Conservation (phyloP, 2,113 vertebrate species). For the Halcyon malimbica region DNA sequence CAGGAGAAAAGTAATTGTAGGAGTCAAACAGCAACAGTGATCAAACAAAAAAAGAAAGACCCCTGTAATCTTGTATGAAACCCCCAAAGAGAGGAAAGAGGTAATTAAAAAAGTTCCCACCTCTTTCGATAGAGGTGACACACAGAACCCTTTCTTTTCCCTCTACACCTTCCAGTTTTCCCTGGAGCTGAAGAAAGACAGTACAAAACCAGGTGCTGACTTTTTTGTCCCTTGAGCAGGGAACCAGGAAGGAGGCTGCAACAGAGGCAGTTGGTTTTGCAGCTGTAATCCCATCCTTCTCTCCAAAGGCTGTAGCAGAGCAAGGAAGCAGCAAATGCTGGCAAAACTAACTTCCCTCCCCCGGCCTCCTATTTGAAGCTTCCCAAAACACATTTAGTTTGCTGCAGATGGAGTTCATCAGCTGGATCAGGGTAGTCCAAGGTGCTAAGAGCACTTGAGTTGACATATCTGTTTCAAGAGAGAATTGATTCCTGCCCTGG, state of each 20-base stretch:
- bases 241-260: not conserved
- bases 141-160: not conserved
- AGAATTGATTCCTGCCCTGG: not conserved
- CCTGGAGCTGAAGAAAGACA: not conserved
- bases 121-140: not conserved
- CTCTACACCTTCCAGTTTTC: not conserved
- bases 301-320: not conserved
- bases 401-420: not conserved
- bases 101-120: not conserved
- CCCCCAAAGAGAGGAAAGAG: not conserved
- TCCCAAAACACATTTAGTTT: not conserved
- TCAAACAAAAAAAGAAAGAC: not conserved
- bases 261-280: not conserved
- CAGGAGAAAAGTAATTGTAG: not conserved
- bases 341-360: accelerated
- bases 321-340: not conserved
- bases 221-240: not conserved
- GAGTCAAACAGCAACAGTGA: not conserved
- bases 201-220: not conserved
- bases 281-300: not conserved
- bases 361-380: not conserved
- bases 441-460: not conserved
- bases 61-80: not conserved
- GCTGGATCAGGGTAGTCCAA: not conserved
- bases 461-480: too few relatives aligned